Conservation (phyloP, 2,888 invertebrate genomes). For the Hypsopygia costalis region DNA sequence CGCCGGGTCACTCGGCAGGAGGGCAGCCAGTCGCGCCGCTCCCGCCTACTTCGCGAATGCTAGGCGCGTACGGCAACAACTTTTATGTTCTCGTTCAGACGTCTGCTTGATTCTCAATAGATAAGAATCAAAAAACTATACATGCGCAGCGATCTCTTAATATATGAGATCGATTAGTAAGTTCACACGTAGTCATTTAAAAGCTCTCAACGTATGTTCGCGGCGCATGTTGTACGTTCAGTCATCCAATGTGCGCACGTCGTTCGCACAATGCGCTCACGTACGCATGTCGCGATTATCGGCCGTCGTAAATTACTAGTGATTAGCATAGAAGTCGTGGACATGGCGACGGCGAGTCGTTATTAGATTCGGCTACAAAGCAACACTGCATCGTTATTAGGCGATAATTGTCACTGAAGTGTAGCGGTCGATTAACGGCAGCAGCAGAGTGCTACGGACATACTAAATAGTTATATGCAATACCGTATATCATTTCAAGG, state of each 20-base stretch:
- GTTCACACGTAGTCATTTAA: constrained; percentile 46
- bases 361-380: constrained; percentile 68
- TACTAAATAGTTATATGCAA: constrained; percentile 48
- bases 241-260: constrained; percentile 33
- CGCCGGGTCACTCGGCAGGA: constrained; percentile 45
- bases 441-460: constrained; percentile 42
- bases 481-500: constrained; percentile 30
- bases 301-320: constrained; percentile 69
- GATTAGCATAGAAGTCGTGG: constrained; percentile 75
- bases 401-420: constrained; percentile 70
- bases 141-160: constrained; percentile 24
- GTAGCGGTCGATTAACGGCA: constrained; percentile 76
- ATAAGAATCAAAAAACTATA: constrained; percentile 31
- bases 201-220: constrained; percentile 33
- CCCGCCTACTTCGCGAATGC: constrained; percentile 36
- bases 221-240: constrained; percentile 21
- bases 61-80: constrained; percentile 31
- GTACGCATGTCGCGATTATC: constrained; percentile 75
- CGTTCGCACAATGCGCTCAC: constrained; percentile 70
- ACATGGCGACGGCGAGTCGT: constrained; percentile 54
- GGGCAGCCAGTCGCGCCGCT: constrained; percentile 35
- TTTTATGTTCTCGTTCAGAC: constrained; percentile 34
- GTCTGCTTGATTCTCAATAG: constrained; percentile 17
- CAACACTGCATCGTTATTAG: constrained; percentile 66
- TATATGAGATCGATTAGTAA: constrained; percentile 48